Evolutionary conservation across 2,113 vertebrate species (phyloP).

Genomic region (Sterrhoptilus dennistouni): DNA sequence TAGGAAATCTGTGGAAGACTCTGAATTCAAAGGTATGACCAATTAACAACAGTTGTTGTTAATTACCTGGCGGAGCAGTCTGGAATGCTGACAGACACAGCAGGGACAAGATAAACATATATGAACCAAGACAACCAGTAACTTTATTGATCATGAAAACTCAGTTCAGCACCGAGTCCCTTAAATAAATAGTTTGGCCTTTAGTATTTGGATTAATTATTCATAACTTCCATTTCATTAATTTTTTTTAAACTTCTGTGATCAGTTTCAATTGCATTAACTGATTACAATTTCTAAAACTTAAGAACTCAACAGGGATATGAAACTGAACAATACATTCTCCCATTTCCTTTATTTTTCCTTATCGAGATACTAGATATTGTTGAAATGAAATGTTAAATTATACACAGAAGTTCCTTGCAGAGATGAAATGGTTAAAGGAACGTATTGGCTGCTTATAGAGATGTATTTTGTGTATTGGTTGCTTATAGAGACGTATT

Average conservation of each 20-base stretch:
- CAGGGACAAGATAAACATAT: background rate
- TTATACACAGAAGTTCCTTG: background rate
- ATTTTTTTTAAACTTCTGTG: background rate
- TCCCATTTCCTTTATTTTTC: background rate
- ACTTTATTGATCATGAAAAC: background rate
- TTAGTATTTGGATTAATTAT: background rate
- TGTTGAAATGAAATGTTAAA: background rate
- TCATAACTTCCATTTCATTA: background rate
- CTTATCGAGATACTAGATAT: background rate
- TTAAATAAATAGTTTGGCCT: background rate
- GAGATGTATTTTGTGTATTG: background rate
- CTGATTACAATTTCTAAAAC: background rate
- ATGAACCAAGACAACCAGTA: background rate
- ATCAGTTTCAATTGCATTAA: background rate
- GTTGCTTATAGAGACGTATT: background rate
- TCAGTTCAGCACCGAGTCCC: background rate
- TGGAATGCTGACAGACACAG: rapidly evolving
- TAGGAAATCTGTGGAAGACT: background rate
- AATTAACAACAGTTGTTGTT: background rate
- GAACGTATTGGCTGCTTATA: background rate
- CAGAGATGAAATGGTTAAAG: background rate
- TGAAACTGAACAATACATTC: background rate
- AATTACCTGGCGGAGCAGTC: background rate
- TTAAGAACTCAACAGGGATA: background rate
- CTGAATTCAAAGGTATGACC: background rate